A percentile compares a stretch with the other conserved stretches of the same genome.
phyloP scores from a whole-genome alignment of 1,140 invertebrate species.

The Euschistus heros region DNA sequence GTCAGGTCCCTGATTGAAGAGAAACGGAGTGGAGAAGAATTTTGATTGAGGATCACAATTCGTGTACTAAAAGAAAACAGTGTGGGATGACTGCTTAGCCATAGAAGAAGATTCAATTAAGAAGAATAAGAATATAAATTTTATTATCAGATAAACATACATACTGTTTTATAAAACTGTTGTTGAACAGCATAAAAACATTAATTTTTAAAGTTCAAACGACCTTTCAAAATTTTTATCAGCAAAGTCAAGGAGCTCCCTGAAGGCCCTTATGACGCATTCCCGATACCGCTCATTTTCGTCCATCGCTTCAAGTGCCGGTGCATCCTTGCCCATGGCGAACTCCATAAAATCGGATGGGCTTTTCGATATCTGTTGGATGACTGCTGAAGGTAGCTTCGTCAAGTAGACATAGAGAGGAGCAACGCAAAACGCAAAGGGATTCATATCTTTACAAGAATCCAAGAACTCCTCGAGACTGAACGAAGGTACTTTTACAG shows the following conservation, averaged over 20 bases:
- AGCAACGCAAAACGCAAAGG: not conserved
- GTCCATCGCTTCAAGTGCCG: not conserved
- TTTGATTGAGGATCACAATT: too few species aligned
- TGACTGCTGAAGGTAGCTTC: not conserved
- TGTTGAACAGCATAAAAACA: too few species aligned
- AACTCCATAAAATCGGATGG: not conserved
- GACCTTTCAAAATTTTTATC: too few species aligned
- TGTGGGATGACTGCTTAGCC: too few species aligned
- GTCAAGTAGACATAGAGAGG: constrained; percentile 9
- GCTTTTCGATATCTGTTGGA: not conserved
- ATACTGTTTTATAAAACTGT: too few species aligned
- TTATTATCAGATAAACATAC: too few species aligned
- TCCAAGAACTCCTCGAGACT: not conserved
- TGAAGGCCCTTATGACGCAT: not conserved
- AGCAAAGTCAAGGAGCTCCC: not conserved
- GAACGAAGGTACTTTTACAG: not conserved
- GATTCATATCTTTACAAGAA: not conserved
- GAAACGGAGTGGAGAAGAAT: too few species aligned
- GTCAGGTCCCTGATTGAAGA: too few species aligned
- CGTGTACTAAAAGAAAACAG: too few species aligned
- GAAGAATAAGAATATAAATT: too few species aligned
- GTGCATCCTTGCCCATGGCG: not conserved
- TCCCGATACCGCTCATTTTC: not conserved
- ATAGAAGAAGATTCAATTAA: too few species aligned
- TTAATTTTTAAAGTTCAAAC: too few species aligned